Evolutionary conservation across 1,140 invertebrate genomes (phyloP).

Genomic region (Neoseiulus cucumeris): DNA sequence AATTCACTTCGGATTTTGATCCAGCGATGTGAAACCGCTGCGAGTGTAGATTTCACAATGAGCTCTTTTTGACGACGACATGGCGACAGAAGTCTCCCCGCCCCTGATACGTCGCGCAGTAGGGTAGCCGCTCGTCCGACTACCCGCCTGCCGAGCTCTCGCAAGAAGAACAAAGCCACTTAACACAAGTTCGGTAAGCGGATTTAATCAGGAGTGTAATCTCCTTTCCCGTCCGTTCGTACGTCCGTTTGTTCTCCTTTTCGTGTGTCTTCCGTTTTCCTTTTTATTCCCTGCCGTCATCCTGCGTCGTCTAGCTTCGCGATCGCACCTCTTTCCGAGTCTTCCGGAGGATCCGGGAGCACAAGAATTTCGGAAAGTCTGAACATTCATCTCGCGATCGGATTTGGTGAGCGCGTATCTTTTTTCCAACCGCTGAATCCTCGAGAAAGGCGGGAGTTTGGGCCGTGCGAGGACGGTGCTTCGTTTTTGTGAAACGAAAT

Average conservation of each 20-base stretch:
- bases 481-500: too few species aligned
- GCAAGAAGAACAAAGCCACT: background rate
- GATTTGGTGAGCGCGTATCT: too few species aligned
- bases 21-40: background rate
- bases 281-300: background rate
- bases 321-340: background rate
- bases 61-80: background rate
- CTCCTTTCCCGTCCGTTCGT: background rate
- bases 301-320: background rate
- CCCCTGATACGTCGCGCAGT: background rate
- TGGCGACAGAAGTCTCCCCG: background rate
- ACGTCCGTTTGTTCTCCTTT: background rate
- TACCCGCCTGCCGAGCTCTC: background rate
- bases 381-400: too few species aligned
- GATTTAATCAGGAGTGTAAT: background rate
- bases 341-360: too few species aligned
- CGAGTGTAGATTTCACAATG: background rate
- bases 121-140: background rate
- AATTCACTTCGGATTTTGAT: too few species aligned
- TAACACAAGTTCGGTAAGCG: slow-evolving; percentile 5
- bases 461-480: too few species aligned
- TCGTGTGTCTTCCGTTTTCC: background rate
- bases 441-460: too few species aligned
- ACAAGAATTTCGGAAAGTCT: too few species aligned
- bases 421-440: too few species aligned